These are phyloP conservation scores for Epinotia demarniana DNA, from an alignment of 2,888 invertebrate species.

Conservation along the genomic window DNA sequence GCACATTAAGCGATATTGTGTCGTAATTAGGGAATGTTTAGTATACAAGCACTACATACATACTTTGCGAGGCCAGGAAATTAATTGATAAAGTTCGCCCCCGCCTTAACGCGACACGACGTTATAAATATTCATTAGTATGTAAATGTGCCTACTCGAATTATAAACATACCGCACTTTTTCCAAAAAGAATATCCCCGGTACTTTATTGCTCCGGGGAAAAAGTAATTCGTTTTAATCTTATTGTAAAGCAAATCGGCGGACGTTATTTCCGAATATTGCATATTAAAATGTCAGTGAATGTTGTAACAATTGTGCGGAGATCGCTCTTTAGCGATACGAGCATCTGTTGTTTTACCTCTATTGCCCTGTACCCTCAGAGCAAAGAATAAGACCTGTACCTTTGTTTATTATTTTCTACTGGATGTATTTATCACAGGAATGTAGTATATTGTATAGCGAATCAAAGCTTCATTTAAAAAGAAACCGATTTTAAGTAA, in stretches of 20 bases:
- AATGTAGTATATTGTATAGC: no score
- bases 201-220: slow-evolving; percentile 12
- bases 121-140: slow-evolving; percentile 63
- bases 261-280: slow-evolving; percentile 7
- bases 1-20: slow-evolving; percentile 37
- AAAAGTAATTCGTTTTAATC: slow-evolving; percentile 34
- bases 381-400: no score
- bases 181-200: slow-evolving; percentile 31
- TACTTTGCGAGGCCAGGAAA: slow-evolving; percentile 47
- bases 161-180: slow-evolving; percentile 43
- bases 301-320: no score
- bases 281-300: background rate
- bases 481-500: no score
- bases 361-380: no score
- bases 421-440: no score
- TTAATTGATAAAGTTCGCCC: slow-evolving; percentile 48
- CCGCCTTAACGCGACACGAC: slow-evolving; percentile 44
- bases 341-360: no score
- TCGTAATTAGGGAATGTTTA: slow-evolving; percentile 51
- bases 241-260: slow-evolving; percentile 23
- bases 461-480: no score
- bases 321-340: no score
- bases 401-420: no score
- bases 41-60: slow-evolving; percentile 50
- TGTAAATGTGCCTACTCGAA: slow-evolving; percentile 51